These are phyloP conservation scores for Rhagoletis zephyria DNA, from an alignment of 1,140 invertebrate species.

Conservation along the genomic window DNA sequence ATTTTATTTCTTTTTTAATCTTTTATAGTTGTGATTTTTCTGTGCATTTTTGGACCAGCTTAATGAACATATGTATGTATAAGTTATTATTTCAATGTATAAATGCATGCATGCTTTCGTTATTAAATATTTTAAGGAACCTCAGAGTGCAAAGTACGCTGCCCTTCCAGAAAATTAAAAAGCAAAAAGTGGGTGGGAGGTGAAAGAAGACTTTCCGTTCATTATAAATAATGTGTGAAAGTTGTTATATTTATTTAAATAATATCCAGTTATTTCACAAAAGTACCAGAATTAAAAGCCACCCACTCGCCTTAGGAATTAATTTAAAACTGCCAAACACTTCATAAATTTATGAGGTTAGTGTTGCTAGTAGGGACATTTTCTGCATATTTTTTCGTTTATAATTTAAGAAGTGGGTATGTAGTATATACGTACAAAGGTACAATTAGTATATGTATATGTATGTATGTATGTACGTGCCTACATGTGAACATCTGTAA, in stretches of 20 bases:
- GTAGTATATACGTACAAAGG: no score
- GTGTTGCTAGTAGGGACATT: not conserved
- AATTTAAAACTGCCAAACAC: not conserved
- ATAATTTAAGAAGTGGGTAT: no score
- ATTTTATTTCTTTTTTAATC: no score
- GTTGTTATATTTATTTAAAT: not conserved
- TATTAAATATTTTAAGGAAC: not conserved
- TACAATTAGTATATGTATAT: not conserved
- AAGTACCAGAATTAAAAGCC: not conserved
- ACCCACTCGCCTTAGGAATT: not conserved
- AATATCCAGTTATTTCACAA: not conserved
- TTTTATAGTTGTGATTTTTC: no score
- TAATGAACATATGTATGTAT: no score
- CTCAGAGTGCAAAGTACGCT: not conserved
- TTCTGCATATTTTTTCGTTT: not conserved
- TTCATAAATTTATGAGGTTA: not conserved
- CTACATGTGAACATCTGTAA: not conserved
- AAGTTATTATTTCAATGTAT: no score
- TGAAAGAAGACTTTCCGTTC: not conserved
- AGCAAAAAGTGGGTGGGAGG: not conserved
- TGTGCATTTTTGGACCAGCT: no score
- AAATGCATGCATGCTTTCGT: not conserved
- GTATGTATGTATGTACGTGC: not conserved
- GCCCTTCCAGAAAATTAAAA: not conserved
- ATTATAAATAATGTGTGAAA: slow-evolving; percentile 34